Base-by-base conservation (phyloP, 2,888 invertebrate species). In the Rhorus exstirpatorius region DNA sequence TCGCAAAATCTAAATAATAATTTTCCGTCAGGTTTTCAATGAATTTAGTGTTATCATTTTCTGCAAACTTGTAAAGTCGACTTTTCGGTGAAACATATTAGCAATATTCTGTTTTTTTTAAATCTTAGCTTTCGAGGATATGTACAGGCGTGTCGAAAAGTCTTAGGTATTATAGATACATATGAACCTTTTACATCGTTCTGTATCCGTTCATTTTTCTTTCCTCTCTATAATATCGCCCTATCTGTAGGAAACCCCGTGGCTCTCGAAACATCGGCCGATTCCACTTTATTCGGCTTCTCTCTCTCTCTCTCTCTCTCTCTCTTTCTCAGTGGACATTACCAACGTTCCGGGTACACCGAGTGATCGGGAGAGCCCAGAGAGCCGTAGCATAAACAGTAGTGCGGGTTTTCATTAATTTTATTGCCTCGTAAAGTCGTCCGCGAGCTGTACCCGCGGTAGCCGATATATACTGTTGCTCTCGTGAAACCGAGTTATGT, bases 371-470 rank as follows among this genome's bases (percentile, higher is more conserved):
- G 51, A 55, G 75, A 63, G 63, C 21, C 60, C 46, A 44, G 44
- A 19, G 61, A 77, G 49, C 80, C 63, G 65, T 70, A 53, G 84
- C 77, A 84, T 83, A 86, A 86, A 85, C 86, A 84, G 87, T 86
- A 86, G 87, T 85, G 79, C 82, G 72, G 82, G 83, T 84, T 87
- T 87, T 85, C 87, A 88, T 86, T 85, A 86, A 86, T 88, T 88
- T 87, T 86, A 88, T 86, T 85, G 85, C 87, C 85, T 86, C 87
- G 85, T 88, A 86, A 86, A 86, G 83, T 86, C 84, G 86, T 87
- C 84, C 84, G 82, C 83, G 61, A 71, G 72, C 49, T 21, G 21
- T 81, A 77, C 76, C 77, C 74, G 71, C 84, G 71, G 79, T 80
- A 83, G 75, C 46, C 76, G 60, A 61, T 80, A 60, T 79, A 63